These are phyloP conservation scores for Syrmaticus mikado DNA, from an alignment of 2,113 vertebrate species.

Conservation along the genomic window DNA sequence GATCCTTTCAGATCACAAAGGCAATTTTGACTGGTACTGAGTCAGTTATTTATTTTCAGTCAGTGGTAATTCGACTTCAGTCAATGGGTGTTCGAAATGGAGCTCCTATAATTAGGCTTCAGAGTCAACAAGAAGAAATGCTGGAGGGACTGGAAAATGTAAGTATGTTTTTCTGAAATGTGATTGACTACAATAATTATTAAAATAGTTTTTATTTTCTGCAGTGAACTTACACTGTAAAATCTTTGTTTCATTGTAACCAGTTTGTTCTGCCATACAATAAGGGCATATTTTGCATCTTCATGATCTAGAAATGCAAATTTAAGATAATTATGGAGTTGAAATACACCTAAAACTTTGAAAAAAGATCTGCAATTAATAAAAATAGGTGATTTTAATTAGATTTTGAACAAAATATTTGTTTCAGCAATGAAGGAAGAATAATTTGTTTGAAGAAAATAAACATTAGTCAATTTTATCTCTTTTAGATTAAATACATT, in stretches of 20 bases:
- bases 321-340: background rate
- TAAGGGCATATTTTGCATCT: background rate
- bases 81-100: constrained; percentile 82
- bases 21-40: background rate
- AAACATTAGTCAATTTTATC: background rate
- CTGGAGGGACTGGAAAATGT: constrained; percentile 78
- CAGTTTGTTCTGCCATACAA: background rate
- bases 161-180: constrained; percentile 46
- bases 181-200: background rate
- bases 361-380: background rate
- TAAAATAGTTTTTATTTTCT: background rate
- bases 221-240: background rate
- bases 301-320: background rate
- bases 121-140: constrained; percentile 77
- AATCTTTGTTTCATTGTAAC: background rate
- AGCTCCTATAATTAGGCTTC: constrained; percentile 82
- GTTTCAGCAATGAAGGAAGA: background rate
- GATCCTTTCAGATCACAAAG: background rate
- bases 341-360: background rate
- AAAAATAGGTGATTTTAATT: background rate
- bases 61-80: constrained; percentile 82
- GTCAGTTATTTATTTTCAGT: constrained; percentile 76
- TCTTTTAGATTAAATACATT: no score
- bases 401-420: background rate
- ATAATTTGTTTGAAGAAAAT: background rate